These are phyloP conservation scores for Pandemis cinnamomeana DNA, from an alignment of 2,888 invertebrate species.

Conservation along the genomic window DNA sequence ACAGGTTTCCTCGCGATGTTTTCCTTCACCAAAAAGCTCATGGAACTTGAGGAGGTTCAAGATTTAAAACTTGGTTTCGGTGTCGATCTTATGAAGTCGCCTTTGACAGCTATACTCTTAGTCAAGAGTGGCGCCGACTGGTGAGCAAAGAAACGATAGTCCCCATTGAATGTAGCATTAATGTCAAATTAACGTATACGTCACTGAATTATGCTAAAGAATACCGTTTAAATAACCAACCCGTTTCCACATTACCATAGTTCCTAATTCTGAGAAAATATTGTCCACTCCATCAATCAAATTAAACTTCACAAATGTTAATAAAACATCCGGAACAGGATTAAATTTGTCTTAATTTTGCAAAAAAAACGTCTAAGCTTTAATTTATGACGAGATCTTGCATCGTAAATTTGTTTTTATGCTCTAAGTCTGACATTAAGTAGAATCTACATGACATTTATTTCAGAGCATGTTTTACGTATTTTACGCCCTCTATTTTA, in stretches of 20 bases:
- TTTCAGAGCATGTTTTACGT: conserved; percentile 1
- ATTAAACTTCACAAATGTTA: conserved; percentile 16
- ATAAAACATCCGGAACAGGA: conserved; percentile 22
- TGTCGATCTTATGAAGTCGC: no score
- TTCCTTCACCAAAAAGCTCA: no score
- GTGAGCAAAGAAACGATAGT: no score
- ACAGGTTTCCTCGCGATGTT: no score
- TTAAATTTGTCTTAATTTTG: conserved; percentile 14
- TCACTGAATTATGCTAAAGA: conserved; percentile 11
- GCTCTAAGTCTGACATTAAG: conserved; percentile 31
- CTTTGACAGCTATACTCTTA: no score
- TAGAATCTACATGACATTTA: conserved; percentile 36
- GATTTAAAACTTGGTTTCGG: no score
- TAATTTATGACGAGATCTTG: conserved; percentile 38
- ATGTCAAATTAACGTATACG: not conserved
- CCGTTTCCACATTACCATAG: conserved; percentile 6
- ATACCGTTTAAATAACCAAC: conserved; percentile 16
- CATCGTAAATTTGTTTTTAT: conserved; percentile 29
- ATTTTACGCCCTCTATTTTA: conserved; percentile 3
- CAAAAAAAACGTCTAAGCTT: conserved; percentile 29
- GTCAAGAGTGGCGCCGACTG: no score
- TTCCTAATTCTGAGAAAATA: conserved; percentile 18
- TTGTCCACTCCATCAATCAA: conserved; percentile 20
- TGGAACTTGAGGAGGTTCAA: no score
- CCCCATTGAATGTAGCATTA: not conserved